Evolutionary conservation across 2,113 vertebrate species (phyloP).

Genomic region (Montifringilla adamsi): DNA sequence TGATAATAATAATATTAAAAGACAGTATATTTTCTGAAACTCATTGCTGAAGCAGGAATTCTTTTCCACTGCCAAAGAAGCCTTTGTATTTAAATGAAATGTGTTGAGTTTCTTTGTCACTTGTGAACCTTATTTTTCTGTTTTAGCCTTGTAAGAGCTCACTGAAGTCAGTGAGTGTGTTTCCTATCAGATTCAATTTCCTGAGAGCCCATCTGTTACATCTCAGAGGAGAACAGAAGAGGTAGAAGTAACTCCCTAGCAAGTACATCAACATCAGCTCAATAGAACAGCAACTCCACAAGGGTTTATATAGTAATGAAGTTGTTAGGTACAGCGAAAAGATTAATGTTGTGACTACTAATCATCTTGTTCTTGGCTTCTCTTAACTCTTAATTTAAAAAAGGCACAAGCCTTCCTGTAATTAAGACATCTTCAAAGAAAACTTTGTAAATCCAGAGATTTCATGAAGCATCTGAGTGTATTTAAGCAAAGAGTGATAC

Average conservation of each 20-base stretch:
- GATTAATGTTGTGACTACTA: constrained; percentile 10
- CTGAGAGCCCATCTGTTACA: not conserved
- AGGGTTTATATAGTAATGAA: not conserved
- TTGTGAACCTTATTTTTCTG: not conserved
- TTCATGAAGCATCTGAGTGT: not conserved
- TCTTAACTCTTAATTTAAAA: not conserved
- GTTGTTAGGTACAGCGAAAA: not conserved
- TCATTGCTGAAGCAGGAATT: not conserved
- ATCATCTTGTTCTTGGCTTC: not conserved
- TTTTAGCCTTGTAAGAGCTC: not conserved
- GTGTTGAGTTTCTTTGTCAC: not conserved
- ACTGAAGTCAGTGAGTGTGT: not conserved
- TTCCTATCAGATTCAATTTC: constrained; percentile 5
- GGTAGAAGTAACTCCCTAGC: not conserved
- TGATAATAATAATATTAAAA: not conserved
- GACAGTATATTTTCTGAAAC: not conserved
- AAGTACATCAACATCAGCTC: not conserved
- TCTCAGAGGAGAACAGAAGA: not conserved
- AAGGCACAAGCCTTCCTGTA: not conserved
- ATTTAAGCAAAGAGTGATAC: not conserved
- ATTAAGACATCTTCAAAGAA: not conserved
- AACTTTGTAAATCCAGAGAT: not conserved
- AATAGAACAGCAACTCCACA: not conserved
- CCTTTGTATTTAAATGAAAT: not conserved
- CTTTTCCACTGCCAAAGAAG: not conserved